Percentiles rank a stretch among this genome's conserved stretches.
phyloP scores from a whole-genome alignment of 2,888 invertebrate genomes.

The Stomorhina lunata region DNA sequence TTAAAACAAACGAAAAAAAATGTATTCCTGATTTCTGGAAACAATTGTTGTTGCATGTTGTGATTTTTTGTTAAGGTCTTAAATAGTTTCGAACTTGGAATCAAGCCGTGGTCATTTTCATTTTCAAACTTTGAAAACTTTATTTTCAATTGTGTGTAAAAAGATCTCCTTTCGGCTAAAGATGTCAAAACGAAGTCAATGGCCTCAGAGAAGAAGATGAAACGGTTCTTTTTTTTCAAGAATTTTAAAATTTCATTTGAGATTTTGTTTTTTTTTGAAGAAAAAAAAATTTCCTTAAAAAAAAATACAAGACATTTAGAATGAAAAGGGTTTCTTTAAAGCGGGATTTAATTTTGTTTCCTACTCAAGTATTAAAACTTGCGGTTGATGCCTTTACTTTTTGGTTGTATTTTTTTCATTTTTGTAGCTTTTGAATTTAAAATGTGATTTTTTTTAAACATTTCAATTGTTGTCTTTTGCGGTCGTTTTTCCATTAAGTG shows the following conservation, averaged over 20 bases:
- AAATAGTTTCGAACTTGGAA: not conserved
- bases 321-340: conserved; percentile 20
- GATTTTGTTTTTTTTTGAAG: not conserved
- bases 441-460: conserved; percentile 52
- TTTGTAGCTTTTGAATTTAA: conserved; percentile 57
- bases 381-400: conserved; percentile 7
- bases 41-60: conserved; percentile 11
- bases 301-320: not conserved
- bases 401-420: not conserved
- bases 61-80: not conserved
- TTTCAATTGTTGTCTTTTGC: conserved; percentile 48
- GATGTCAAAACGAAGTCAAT: conserved; percentile 57
- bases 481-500: conserved; percentile 48
- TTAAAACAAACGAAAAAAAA: too few relatives aligned
- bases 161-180: conserved; percentile 26
- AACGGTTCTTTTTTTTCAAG: conserved; percentile 48
- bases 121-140: not conserved
- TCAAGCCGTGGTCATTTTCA: not conserved
- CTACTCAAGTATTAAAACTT: not conserved
- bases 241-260: not conserved
- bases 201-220: conserved; percentile 48
- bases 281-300: conserved; percentile 7
- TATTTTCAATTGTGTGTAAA: not conserved
- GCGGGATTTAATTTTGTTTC: conserved; percentile 40
- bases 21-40: too few relatives aligned